phyloP scores from a whole-genome alignment of 2,113 vertebrate genomes.

The Glaucidium brasilianum region DNA sequence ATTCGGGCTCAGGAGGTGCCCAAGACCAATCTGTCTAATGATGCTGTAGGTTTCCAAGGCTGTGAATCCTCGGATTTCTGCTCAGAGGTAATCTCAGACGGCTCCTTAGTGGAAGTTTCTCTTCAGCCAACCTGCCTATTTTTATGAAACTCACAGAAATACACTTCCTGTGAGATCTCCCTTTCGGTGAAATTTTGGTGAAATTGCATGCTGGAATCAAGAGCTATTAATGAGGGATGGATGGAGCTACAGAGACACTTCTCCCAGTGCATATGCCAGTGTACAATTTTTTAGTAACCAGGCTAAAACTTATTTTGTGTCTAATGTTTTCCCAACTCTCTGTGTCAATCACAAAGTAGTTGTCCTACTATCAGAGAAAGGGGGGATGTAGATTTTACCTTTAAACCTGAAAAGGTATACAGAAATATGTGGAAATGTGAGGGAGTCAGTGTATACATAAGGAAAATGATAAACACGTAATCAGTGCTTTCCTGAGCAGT shows the following conservation, averaged over 20 bases:
- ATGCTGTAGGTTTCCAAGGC: not conserved
- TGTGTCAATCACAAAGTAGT: not conserved
- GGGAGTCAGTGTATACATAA: not conserved
- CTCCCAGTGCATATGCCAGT: not conserved
- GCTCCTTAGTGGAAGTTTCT: not conserved
- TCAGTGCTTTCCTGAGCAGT: not conserved
- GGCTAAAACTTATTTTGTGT: not conserved
- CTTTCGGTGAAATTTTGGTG: not conserved
- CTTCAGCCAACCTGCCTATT: not conserved
- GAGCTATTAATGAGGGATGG: not conserved
- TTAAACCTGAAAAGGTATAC: not conserved
- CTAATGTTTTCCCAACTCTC: not conserved
- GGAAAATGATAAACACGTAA: not conserved
- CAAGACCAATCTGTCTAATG: rapidly evolving
- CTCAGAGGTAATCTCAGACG: not conserved
- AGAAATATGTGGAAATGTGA: not conserved
- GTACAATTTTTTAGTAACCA: not conserved
- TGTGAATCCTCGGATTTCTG: not conserved
- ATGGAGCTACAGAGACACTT: not conserved
- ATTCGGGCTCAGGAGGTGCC: not conserved
- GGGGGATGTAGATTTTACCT: not conserved
- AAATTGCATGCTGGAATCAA: not conserved
- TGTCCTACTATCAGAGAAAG: not conserved
- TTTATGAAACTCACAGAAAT: not conserved
- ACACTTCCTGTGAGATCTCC: not conserved